These are phyloP conservation scores for Sinocyclocheilus anophthalmus DNA, from an alignment of 2,113 vertebrate genomes.

Conservation along the genomic window DNA sequence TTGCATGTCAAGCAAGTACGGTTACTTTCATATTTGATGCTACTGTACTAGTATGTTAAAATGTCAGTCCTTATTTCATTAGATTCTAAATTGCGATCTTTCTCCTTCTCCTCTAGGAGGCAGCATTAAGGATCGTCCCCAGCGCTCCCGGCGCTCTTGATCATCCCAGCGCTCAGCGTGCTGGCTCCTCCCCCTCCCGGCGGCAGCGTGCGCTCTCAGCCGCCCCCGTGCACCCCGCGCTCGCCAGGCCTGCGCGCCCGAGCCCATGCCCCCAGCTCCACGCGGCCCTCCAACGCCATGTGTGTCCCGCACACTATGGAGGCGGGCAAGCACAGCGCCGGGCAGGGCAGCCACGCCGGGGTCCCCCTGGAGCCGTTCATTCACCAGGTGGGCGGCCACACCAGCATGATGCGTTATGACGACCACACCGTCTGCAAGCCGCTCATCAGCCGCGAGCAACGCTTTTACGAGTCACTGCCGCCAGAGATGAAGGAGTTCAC, in stretches of 20 bases:
- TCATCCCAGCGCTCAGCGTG: slow-evolving; percentile 65
- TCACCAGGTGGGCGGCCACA: slow-evolving; percentile 98
- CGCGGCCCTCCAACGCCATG: slow-evolving; percentile 86
- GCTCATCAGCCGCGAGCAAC: slow-evolving; percentile 93
- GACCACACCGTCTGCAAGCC: slow-evolving; percentile 99
- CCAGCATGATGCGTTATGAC: slow-evolving; percentile 99
- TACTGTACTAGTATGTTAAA: not conserved
- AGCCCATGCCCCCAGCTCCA: slow-evolving; percentile 82
- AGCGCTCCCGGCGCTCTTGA: slow-evolving; percentile 42
- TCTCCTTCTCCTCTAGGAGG: slow-evolving; percentile 42
- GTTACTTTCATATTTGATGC: not conserved
- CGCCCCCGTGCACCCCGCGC: slow-evolving; percentile 72
- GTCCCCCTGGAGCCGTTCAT: slow-evolving; percentile 98
- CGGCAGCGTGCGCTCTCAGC: slow-evolving; percentile 82
- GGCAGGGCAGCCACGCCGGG: slow-evolving; percentile 74
- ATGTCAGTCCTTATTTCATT: not conserved
- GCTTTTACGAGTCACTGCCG: slow-evolving; percentile 96
- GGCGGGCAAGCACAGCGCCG: slow-evolving; percentile 91
- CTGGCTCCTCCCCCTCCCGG: slow-evolving; percentile 83
- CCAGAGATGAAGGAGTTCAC: slow-evolving; percentile 99
- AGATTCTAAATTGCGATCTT: not conserved
- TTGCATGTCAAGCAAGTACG: not conserved
- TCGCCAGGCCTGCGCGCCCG: slow-evolving; percentile 83
- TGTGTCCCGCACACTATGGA: slow-evolving; percentile 99
- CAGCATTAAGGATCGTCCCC: slow-evolving; percentile 48